Evolutionary conservation across 2,113 vertebrate species (phyloP).

Genomic region (Crocuta crocuta): DNA sequence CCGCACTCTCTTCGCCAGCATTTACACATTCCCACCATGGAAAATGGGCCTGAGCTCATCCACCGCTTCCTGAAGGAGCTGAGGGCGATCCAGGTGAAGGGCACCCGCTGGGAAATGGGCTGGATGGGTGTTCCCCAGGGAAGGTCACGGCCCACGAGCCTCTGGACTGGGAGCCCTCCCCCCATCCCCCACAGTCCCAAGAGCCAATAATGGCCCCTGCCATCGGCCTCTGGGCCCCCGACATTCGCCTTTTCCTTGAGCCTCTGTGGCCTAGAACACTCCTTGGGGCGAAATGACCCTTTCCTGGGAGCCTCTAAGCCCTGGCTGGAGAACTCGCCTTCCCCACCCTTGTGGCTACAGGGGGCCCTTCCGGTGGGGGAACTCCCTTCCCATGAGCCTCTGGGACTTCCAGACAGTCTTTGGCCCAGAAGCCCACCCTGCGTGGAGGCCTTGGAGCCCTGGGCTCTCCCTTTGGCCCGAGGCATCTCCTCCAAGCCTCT

Average conservation of each 20-base stretch:
- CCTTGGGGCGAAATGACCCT: not conserved
- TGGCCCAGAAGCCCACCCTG: not conserved
- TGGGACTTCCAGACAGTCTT: not conserved
- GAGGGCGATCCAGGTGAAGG: conserved; percentile 92
- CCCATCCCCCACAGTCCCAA: not conserved
- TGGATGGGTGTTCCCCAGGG: not conserved
- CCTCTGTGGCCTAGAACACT: not conserved
- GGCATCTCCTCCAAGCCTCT: not conserved
- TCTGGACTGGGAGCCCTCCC: not conserved
- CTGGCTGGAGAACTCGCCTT: not conserved
- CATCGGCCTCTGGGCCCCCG: not conserved
- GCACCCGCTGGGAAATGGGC: not conserved
- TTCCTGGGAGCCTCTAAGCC: not conserved
- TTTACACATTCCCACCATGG: conserved; percentile 92
- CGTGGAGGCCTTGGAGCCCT: not conserved
- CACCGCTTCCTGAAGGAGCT: conserved; percentile 92
- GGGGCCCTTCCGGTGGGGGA: too few relatives aligned
- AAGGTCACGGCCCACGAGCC: not conserved
- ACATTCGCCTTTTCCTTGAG: not conserved
- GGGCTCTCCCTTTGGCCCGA: not conserved
- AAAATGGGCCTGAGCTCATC: conserved; percentile 91
- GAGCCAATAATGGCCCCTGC: not conserved
- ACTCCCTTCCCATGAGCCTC: not conserved
- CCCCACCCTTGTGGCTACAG: not conserved
- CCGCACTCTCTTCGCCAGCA: conserved; percentile 77